Percentiles rank a stretch among this genome's conserved stretches.
Evolutionary conservation across 37 sponge, comb jelly and placozoan genomes (phyloP).

Genomic region (Spongilla lacustris): DNA sequence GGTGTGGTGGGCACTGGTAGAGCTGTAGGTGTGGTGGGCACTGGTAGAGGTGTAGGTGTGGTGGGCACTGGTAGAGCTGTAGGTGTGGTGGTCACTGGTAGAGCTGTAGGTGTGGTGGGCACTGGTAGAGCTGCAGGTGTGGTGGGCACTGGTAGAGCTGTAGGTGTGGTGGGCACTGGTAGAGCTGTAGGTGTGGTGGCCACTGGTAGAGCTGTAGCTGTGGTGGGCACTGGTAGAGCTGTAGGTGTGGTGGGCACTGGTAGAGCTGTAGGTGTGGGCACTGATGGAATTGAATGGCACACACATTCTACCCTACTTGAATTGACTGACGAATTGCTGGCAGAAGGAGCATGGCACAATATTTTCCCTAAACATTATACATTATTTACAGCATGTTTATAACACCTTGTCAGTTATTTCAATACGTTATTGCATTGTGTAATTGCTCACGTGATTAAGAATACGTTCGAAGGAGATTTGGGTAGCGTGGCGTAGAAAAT

Average conservation of each 20-base stretch:
- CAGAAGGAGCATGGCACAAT: neutral
- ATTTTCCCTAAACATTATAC: neutral
- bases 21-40: neutral
- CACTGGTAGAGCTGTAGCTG: neutral
- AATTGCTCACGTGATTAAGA: no score
- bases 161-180: neutral
- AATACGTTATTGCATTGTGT: no score
- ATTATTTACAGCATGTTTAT: neutral
- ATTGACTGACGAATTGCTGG: neutral
- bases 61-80: neutral
- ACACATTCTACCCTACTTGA: neutral
- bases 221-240: neutral
- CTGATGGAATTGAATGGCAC: neutral
- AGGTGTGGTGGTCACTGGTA: neutral
- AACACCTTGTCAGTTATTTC: no score
- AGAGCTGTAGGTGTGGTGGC: neutral
- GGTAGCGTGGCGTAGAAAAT: no score
- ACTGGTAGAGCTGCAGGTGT: neutral
- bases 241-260: neutral
- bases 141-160: no score
- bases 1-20: neutral
- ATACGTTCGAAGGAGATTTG: no score
- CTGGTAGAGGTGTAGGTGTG: neutral
- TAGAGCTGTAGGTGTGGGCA: constrained; percentile 1
- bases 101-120: neutral